Percentiles rank a stretch among this genome's conserved stretches.
phyloP scores from a whole-genome alignment of 1,140 invertebrate genomes.

The Lepidurus arcticus region DNA sequence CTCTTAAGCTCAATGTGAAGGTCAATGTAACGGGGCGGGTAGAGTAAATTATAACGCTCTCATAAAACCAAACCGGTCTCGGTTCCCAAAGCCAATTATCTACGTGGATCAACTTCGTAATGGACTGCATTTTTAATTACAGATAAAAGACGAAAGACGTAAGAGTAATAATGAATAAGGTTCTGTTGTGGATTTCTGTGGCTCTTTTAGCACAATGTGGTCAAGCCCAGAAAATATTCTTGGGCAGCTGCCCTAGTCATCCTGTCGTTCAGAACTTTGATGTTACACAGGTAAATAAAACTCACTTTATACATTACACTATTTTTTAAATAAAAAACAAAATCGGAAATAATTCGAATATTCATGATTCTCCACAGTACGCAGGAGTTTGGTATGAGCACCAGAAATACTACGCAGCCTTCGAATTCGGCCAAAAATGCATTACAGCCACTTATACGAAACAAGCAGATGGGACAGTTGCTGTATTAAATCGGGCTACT shows the following conservation, averaged over 20 bases:
- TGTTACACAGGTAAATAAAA: not conserved
- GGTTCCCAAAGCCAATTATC: not conserved
- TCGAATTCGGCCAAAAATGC: conserved; percentile 36
- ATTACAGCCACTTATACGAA: conserved; percentile 35
- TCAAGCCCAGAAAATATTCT: not conserved
- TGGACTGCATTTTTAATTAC: not conserved
- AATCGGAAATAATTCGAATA: not conserved
- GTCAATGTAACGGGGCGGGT: too few relatives aligned
- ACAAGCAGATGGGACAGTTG: conserved; percentile 32
- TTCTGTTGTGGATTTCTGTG: not conserved
- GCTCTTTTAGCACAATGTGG: not conserved
- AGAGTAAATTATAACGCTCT: too few relatives aligned
- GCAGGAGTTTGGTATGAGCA: conserved; percentile 39
- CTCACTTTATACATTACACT: not conserved
- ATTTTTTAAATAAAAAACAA: not conserved
- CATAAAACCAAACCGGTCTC: too few relatives aligned
- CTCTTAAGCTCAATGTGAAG: conserved; percentile 63
- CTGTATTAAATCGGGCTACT: conserved; percentile 35
- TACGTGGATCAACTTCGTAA: not conserved
- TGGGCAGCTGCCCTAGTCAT: not conserved
- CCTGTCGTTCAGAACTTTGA: not conserved
- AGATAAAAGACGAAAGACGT: too few relatives aligned
- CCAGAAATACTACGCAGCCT: conserved; percentile 38
- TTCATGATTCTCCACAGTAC: not conserved
- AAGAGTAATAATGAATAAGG: not conserved